Evolutionary conservation across 1,140 invertebrate species (phyloP), one percentile per base, ranked within the genome.

Genomic region (Araneus ventricosus): DNA sequence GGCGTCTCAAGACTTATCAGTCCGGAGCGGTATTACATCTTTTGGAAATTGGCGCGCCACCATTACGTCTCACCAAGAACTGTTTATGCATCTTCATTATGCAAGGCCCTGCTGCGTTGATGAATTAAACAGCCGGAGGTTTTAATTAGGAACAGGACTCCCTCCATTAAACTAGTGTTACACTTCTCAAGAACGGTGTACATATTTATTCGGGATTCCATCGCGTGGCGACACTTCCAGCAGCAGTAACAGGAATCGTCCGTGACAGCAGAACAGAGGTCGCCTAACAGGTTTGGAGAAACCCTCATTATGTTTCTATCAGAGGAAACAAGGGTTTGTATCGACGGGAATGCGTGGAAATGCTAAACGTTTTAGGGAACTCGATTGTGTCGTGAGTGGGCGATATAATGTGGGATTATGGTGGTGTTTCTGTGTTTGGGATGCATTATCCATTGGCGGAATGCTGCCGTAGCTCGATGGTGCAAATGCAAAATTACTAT

Each of bases 1-100:
- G n/a, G 45, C 27, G 41, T 59, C 63, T 61, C 70, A 90, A 90
- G 88, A 79, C 88, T 90, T 90, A 90, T 90, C 88, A 80, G 88
- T 90, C 45, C 14, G 67, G 88, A 41, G 67, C 80, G 70, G 88
- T 90, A 80, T 80, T 80, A 90, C 88, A 90, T 90, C 88, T 80
- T 90, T 90, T 90, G 88, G 79, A 90, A 90, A 90, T 90, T 90
- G 88, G 88, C 6, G 63, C 63, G 2, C 52, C 70, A 24, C 88
- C 61, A 67, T 37, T 20, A 52, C 52, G n/a, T 37, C 52, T 14
- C 27, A 17, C 27, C 27, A 57, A 57, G 84, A 22, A 27, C 86
- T 79, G 70, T 90, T 90, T 90, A 90, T 90, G 41, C 88, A 45
- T 57, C 10, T 90, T 90, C 88, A 90, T 90, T 90, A 90, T 90